Conservation (phyloP, 2,888 invertebrate species). For the Cheilosia soror region DNA sequence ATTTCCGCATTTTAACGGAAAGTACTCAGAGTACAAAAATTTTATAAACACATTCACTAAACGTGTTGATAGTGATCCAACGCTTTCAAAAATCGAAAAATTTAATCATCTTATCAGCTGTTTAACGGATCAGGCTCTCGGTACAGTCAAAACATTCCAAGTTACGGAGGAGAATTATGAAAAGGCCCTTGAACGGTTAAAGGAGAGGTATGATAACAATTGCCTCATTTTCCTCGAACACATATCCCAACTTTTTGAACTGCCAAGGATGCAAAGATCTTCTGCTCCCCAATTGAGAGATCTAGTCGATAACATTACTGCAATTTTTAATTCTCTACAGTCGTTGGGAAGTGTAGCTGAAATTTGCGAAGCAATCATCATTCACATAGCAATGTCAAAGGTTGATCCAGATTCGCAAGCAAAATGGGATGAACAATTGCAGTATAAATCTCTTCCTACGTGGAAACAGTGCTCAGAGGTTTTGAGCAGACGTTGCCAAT, state of each 20-base stretch:
- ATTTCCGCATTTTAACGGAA: slow-evolving; percentile 2
- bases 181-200: slow-evolving; percentile 18
- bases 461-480: slow-evolving; percentile 13
- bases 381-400: slow-evolving; percentile 21
- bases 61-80: slow-evolving; percentile 8
- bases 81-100: slow-evolving; percentile 16
- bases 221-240: slow-evolving; percentile 6
- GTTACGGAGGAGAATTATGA: slow-evolving; percentile 13
- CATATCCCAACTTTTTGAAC: slow-evolving; percentile 20
- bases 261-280: neutral
- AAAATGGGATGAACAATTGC: slow-evolving; percentile 28
- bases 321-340: slow-evolving; percentile 12
- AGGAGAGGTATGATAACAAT: slow-evolving; percentile 18
- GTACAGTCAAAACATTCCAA: slow-evolving; percentile 29
- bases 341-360: neutral
- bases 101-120: slow-evolving; percentile 17
- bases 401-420: slow-evolving; percentile 8
- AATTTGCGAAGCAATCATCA: slow-evolving; percentile 1
- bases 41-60: slow-evolving; percentile 12
- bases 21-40: slow-evolving; percentile 2
- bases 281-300: neutral
- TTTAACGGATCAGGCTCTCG: slow-evolving; percentile 22
- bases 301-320: slow-evolving; percentile 15
- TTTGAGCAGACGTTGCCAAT: slow-evolving; percentile 8
- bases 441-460: slow-evolving; percentile 4